phyloP scores from a whole-genome alignment of 2,113 vertebrate species.

The Eleginops maclovinus region DNA sequence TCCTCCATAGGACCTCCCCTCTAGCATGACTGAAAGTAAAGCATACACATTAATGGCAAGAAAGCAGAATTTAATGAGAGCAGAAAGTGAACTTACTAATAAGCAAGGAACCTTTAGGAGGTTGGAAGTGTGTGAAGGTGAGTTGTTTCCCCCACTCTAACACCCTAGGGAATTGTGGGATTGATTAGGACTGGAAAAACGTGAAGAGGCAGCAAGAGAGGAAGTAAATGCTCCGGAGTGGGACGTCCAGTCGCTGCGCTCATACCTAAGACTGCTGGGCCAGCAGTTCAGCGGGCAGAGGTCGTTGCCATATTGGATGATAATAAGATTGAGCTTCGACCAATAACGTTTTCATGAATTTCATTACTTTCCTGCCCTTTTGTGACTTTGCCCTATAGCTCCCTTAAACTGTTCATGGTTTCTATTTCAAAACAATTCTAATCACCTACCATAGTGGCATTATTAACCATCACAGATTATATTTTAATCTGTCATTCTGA shows the following conservation, averaged over 20 bases:
- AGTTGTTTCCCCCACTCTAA: slow-evolving; percentile 17
- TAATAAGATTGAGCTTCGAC: slow-evolving; percentile 52
- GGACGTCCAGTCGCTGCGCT: slow-evolving; percentile 18
- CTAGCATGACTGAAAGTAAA: neutral
- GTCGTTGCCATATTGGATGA: slow-evolving; percentile 39
- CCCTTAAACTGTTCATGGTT: slow-evolving; percentile 10
- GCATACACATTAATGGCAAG: neutral
- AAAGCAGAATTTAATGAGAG: neutral
- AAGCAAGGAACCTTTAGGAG: neutral
- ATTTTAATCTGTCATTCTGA: slow-evolving; percentile 10
- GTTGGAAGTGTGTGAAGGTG: slow-evolving; percentile 15
- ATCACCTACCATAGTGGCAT: slow-evolving; percentile 12
- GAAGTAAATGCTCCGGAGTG: neutral
- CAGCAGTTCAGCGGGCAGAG: slow-evolving; percentile 49
- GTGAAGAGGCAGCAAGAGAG: slow-evolving; percentile 25
- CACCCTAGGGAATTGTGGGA: slow-evolving; percentile 22
- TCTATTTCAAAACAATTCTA: slow-evolving; percentile 21
- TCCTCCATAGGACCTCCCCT: neutral
- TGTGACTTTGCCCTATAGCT: neutral
- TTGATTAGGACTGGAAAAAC: slow-evolving; percentile 34
- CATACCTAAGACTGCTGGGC: slow-evolving; percentile 48
- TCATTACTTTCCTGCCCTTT: slow-evolving; percentile 49
- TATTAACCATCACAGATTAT: slow-evolving; percentile 27
- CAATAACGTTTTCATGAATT: slow-evolving; percentile 58
- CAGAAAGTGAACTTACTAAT: neutral